phyloP scores from a whole-genome alignment of 2,888 invertebrate genomes.

The Melieria picta region DNA sequence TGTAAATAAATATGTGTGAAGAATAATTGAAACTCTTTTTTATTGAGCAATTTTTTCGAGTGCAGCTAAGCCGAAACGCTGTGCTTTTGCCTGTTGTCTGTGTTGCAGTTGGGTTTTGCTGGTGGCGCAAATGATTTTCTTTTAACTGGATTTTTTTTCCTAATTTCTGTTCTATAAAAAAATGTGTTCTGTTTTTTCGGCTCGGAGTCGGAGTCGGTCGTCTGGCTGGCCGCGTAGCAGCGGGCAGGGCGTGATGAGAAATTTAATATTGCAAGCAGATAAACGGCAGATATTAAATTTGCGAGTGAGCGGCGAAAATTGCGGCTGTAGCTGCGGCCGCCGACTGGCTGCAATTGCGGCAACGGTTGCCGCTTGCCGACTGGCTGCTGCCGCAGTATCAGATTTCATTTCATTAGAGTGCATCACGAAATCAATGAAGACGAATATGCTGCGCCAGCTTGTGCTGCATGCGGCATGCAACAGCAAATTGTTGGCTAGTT shows the following conservation, averaged over 20 bases:
- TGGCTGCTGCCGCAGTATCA: slow-evolving; percentile 32
- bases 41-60: too few relatives aligned
- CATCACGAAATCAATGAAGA: slow-evolving; percentile 61
- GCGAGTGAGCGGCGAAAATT: slow-evolving; percentile 24
- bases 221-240: neutral
- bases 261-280: slow-evolving; percentile 64
- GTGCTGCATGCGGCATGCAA: slow-evolving; percentile 26
- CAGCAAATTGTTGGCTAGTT: slow-evolving; percentile 32
- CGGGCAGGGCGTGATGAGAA: slow-evolving; percentile 62
- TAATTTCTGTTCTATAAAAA: too few relatives aligned
- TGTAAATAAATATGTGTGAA: too few relatives aligned
- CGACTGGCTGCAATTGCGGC: slow-evolving; percentile 11
- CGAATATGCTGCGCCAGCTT: slow-evolving; percentile 18
- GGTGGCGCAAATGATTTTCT: too few relatives aligned
- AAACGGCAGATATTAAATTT: slow-evolving; percentile 47
- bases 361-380: slow-evolving; percentile 21
- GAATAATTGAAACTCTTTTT: too few relatives aligned
- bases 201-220: too few relatives aligned
- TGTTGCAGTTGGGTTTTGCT: too few relatives aligned
- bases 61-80: too few relatives aligned
- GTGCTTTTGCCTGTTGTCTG: too few relatives aligned
- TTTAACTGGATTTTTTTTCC: too few relatives aligned
- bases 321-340: slow-evolving; percentile 27
- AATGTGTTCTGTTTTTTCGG: too few relatives aligned
- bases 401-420: slow-evolving; percentile 66